Percentiles rank a stretch among this genome's conserved stretches.
phyloP scores from a whole-genome alignment of 2,113 vertebrate genomes.

The Anguilla japonica region DNA sequence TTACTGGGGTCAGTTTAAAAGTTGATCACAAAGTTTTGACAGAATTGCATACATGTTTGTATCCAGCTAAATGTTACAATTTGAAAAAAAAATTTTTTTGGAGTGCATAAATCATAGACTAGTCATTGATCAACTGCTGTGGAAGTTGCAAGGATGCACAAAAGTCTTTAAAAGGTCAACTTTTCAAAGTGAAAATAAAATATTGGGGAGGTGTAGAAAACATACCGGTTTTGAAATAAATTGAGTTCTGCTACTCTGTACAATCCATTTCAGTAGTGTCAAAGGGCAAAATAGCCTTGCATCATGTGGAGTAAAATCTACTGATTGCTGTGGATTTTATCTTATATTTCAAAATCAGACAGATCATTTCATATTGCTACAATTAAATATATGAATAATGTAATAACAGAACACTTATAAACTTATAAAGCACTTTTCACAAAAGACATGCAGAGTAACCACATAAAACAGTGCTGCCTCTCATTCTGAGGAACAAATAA shows the following conservation, averaged over 20 bases:
- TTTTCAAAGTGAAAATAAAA: neutral
- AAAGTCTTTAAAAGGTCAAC: slow-evolving; percentile 17
- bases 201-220: neutral
- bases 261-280: neutral
- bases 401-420: too few relatives aligned
- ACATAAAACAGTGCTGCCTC: too few relatives aligned
- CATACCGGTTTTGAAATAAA: neutral
- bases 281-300: neutral
- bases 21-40: too few relatives aligned
- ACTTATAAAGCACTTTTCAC: too few relatives aligned
- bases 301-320: neutral
- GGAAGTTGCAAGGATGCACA: neutral
- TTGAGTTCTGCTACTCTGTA: neutral
- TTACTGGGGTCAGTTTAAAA: neutral
- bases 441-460: too few relatives aligned
- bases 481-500: too few relatives aligned
- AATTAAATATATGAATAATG: too few relatives aligned
- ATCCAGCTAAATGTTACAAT: neutral
- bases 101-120: neutral
- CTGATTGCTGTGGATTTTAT: neutral
- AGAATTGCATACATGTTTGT: neutral
- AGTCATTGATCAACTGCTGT: slow-evolving; percentile 20
- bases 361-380: too few relatives aligned
- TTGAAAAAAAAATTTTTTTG: neutral
- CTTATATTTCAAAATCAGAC: neutral